Evolutionary conservation across 2,113 vertebrate species (phyloP), one percentile per base, ranked within the genome.

Genomic region (Abramis brama): DNA sequence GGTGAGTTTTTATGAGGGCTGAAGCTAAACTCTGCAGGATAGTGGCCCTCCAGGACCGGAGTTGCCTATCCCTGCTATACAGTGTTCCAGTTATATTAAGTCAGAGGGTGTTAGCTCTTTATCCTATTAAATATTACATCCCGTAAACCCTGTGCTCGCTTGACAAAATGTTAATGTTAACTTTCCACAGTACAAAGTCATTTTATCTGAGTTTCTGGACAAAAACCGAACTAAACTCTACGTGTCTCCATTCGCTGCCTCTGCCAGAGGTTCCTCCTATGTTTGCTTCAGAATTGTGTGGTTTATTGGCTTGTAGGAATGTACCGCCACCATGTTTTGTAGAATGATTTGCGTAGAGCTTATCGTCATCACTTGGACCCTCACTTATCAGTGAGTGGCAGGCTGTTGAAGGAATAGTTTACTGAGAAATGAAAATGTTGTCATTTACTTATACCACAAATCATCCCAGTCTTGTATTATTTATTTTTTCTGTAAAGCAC

Each of bases 311-410:
- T 12, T 62, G 68, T 60, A 55, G 10, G 9, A n/a, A 17, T 36
- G 36, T 45, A 82, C 68, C 47, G 4, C 55, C 13, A 5, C 55
- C 17, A 66, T 27, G 68, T 57, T 80, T 60, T 23, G 33, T 62
- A 57, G 66, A 52, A 60, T 82, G 76, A 70, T 59, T 60, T 30
- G 77, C 39, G 23, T 36, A 23, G 23, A 43, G 59, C 47, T 83
- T 87, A 80, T 88, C 74, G 23, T 19, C 59, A 11, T n/a, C 2
- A 23, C 57, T 76, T 30, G 27, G 64, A 60, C 79, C 60, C 60
- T 19, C 60, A 60, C 79, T 83, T 87, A 87, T 89, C 83, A 62
- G 85, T 50, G 6, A 55, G 11, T 17, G 8, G 27, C 70, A 33
- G 30, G 12, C 47, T 55, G 13, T 33, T 30, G 7, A 21, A 55